Evolutionary conservation across 2,113 vertebrate species (phyloP), one percentile per base, ranked within the genome.

Genomic region (Poeciliopsis occidentalis): DNA sequence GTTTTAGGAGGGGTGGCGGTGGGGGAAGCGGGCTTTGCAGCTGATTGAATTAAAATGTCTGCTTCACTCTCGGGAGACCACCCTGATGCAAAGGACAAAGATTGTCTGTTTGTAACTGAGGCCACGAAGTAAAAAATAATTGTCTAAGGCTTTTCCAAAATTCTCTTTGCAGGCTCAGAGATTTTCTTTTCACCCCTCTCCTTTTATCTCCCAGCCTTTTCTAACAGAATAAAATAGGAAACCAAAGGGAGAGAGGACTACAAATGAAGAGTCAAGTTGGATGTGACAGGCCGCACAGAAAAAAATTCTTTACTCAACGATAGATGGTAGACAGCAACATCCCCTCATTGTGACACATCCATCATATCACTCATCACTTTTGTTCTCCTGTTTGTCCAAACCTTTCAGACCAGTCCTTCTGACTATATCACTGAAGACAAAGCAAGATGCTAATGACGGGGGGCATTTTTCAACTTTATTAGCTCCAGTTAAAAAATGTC

Each of bases 21-120:
- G 31, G 54, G 17, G 68, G 34, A 3, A 10, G 34, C 0, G 34
- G 10, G 73, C 47, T 71, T 78, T 82, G 84, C 78, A 81, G 88
- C 85, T 82, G 87, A 93, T 87, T 90, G 84, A 90, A 89, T 90
- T 89, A 85, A 89, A 90, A 87, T 80, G 90, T 80, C 85, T 82
- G 81, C 86, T 89, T 88, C 41, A 17, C 75, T 85, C 88, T 87
- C 84, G 2, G 60, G 86, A 89, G 92, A 92, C 86, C 88, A 82
- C 79, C 87, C 69, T 5, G 27, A 80, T 68, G 82, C 83, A 90
- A 89, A 91, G 84, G 81, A 88, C 69, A 60, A 27, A 69, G 70
- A 81, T 65, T 73, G 68, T 76, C 67, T 84, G 76, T 54, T 30
- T 76, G 69, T 75, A 86, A 73, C 78, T 39, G 67, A 67, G 75